A percentile compares a stretch with the other conserved stretches of the same genome.
Evolutionary conservation across 2,113 vertebrate genomes (phyloP).

Genomic region (Jacana jacana): DNA sequence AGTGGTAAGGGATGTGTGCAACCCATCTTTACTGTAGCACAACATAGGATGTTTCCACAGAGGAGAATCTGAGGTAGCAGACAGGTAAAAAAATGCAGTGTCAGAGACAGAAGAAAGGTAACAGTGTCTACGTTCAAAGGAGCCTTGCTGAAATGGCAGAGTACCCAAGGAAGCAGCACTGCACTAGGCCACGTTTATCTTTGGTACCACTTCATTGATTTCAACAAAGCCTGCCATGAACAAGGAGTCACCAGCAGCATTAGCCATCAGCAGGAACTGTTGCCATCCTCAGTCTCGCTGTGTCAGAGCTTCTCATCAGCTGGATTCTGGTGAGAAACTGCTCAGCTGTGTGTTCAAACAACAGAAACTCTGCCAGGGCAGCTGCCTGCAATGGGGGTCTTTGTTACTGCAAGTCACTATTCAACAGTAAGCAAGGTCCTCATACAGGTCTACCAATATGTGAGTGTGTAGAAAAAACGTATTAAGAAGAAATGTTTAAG

Average conservation of each 20-base stretch:
- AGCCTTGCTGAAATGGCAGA: not conserved
- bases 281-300: not conserved
- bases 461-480: not conserved
- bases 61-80: slow-evolving; percentile 75
- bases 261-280: not conserved
- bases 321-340: not conserved
- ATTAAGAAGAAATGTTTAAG: not conserved
- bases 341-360: not conserved
- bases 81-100: not conserved
- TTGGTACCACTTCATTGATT: not conserved
- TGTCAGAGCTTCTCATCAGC: not conserved
- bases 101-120: not conserved
- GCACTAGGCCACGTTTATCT: not conserved
- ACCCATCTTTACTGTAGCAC: slow-evolving; percentile 86
- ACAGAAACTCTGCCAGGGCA: not conserved
- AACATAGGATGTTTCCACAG: slow-evolving; percentile 84
- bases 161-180: not conserved
- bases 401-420: not conserved
- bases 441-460: not conserved
- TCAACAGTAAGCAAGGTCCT: not conserved
- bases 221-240: not conserved
- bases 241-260: not conserved
- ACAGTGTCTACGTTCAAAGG: not conserved
- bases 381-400: not conserved
- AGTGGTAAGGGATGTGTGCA: slow-evolving; percentile 83